These are phyloP conservation scores for Antheraea mylitta DNA, from an alignment of 1,140 invertebrate species.

Conservation along the genomic window DNA sequence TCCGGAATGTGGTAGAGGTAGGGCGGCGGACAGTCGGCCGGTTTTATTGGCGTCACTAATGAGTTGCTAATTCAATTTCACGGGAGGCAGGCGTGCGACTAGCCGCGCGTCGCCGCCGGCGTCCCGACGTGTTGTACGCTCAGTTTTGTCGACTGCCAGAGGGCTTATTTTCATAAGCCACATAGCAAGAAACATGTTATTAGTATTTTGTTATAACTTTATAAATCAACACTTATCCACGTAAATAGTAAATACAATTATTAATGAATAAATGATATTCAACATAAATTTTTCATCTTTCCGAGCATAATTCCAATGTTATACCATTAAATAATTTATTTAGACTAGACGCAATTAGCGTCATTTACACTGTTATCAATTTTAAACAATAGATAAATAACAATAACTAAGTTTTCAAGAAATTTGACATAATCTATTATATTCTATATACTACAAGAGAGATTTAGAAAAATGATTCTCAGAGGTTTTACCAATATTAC, in stretches of 20 bases:
- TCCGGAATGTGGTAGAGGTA: slow-evolving; percentile 8
- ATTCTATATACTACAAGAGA: too few species aligned
- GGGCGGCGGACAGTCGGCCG: slow-evolving; percentile 33
- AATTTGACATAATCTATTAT: too few species aligned
- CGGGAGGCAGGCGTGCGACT: slow-evolving; percentile 43
- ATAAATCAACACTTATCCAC: neutral
- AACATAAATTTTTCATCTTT: too few species aligned
- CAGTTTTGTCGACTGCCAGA: neutral
- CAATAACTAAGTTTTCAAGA: too few species aligned
- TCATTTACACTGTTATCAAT: too few species aligned
- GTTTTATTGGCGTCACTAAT: slow-evolving; percentile 76
- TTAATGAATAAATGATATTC: too few species aligned
- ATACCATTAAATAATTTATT: too few species aligned
- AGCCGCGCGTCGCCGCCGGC: slow-evolving; percentile 16
- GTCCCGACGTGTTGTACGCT: neutral
- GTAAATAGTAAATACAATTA: neutral
- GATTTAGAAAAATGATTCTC: too few species aligned
- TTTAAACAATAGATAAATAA: too few species aligned
- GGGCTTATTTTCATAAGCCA: neutral
- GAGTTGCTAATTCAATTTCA: slow-evolving; percentile 78
- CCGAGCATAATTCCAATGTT: too few species aligned
- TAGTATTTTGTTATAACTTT: neutral
- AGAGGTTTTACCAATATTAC: too few species aligned
- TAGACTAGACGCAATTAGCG: too few species aligned
- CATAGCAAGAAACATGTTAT: neutral